Evolutionary conservation across 2,888 invertebrate species (phyloP), one percentile per base, ranked within the genome.

Genomic region (Pandemis heparana): DNA sequence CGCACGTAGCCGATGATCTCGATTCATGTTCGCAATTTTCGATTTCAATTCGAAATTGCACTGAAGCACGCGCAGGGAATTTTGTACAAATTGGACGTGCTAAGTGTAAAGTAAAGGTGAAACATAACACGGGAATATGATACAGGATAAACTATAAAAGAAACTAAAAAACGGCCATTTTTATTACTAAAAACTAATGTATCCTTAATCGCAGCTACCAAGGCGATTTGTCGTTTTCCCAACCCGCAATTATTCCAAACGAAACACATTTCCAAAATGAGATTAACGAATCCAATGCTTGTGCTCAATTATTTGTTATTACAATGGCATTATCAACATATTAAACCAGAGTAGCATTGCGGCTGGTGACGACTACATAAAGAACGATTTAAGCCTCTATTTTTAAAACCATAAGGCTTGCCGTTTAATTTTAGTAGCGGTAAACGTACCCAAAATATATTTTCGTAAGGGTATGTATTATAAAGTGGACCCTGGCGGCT

Each of bases 1-100:
- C 85, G 92, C 94, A 94, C 94, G 94, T 93, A 94, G 85, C 76
- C 82, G 83, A 83, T 80, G 82, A 81, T 86, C 87, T 84, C 82
- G 82, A 83, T 86, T 86, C 85, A 86, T 83, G 82, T 77, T 86
- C 86, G 90, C 89, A 91, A 91, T 92, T 89, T 89, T 90, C 88
- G 86, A 85, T 87, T 89, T 89, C 89, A 83, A 90, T 89, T 88
- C 84, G 76, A 84, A 85, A 87, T 86, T 83, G 85, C 83, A 81
- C 79, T 77, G 78, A 81, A 81, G 80, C 78, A 82, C 77, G 73
- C 73, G 59, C 64, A 64, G 48, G 69, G 60, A 69, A 69, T 69
- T 73, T 69, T 68, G 53, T 59, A 59, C 73, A 70, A 70, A 74
- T 74, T 74, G 74, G 64, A 60, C 60, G 60, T 66, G 71, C 43